These are phyloP conservation scores for Drosophila subsilvestris DNA, from an alignment of 2,888 invertebrate genomes.

Conservation along the genomic window DNA sequence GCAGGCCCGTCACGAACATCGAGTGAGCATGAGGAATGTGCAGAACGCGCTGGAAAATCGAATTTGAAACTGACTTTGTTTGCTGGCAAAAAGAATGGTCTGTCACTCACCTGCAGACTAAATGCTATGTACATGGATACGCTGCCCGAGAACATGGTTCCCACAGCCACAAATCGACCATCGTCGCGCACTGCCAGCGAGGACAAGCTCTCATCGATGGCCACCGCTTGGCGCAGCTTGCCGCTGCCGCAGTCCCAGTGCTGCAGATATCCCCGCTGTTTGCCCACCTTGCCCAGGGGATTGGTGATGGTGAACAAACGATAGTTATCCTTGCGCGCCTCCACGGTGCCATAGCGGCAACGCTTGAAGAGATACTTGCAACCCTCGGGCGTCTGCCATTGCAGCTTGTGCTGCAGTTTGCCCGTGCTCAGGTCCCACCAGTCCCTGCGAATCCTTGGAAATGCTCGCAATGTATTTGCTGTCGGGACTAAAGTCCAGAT, in stretches of 20 bases:
- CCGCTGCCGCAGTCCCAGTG: slow-evolving; percentile 90
- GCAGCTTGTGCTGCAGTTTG: slow-evolving; percentile 88
- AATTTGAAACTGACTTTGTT: not conserved
- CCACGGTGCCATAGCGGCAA: slow-evolving; percentile 91
- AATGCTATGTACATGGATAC: slow-evolving; percentile 96
- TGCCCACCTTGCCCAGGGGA: slow-evolving; percentile 89
- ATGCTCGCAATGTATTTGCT: slow-evolving; percentile 91
- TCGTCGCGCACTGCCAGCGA: slow-evolving; percentile 95
- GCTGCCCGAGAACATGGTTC: slow-evolving; percentile 96
- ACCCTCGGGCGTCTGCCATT: slow-evolving; percentile 90
- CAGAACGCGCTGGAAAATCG: slow-evolving; percentile 88
- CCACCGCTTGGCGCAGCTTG: slow-evolving; percentile 85
- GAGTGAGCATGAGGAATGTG: slow-evolving; percentile 94
- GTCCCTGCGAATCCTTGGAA: slow-evolving; percentile 93
- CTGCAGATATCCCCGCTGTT: slow-evolving; percentile 90
- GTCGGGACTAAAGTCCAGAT: slow-evolving; percentile 94
- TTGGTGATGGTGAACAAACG: slow-evolving; percentile 92
- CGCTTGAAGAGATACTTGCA: slow-evolving; percentile 93
- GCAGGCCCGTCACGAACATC: slow-evolving; percentile 98
- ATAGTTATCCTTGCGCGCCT: slow-evolving; percentile 87
- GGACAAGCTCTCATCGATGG: slow-evolving; percentile 90
- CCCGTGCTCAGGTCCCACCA: slow-evolving; percentile 89
- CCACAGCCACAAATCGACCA: slow-evolving; percentile 95
- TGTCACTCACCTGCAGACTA: slow-evolving; percentile 92
- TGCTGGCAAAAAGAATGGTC: too few relatives aligned